Conservation (phyloP, 2,113 vertebrate genomes). For the Zingel zingel region DNA sequence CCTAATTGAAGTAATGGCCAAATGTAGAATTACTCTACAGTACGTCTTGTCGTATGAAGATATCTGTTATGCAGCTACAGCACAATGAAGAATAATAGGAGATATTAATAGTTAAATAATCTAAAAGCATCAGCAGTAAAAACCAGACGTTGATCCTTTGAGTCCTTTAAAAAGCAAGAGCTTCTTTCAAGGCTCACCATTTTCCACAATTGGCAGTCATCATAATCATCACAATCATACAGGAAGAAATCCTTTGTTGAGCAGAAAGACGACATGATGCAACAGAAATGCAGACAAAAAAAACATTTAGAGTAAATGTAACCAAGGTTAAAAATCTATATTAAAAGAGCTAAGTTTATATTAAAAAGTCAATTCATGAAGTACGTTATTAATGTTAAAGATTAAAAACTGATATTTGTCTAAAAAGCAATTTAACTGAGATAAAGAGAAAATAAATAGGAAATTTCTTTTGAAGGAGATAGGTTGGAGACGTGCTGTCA, state of each 20-base stretch:
- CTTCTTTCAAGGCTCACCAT: conserved; percentile 17
- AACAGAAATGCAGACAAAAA: conserved; percentile 29
- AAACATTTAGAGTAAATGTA: conserved; percentile 10
- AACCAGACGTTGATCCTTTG: conserved; percentile 37
- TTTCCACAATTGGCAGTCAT: conserved; percentile 16
- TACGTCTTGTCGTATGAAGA: background rate
- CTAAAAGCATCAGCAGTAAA: conserved; percentile 21
- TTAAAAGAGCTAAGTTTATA: no score
- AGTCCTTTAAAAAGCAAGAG: conserved; percentile 7
- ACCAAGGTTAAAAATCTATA: no score
- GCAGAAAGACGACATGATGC: conserved; percentile 30
- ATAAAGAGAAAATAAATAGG: no score
- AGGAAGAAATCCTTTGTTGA: conserved; percentile 11
- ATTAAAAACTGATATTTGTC: no score
- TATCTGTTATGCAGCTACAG: background rate
- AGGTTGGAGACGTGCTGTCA: no score
- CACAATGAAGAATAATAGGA: background rate
- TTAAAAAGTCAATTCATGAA: no score
- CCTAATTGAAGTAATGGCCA: conserved; percentile 22
- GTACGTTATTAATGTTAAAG: no score
- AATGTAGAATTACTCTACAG: background rate
- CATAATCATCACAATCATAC: conserved; percentile 37
- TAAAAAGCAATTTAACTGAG: no score
- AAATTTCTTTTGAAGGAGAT: no score
- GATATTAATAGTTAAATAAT: conserved; percentile 6